phyloP scores from a whole-genome alignment of 2,113 vertebrate genomes.

The Xenopus laevis region DNA sequence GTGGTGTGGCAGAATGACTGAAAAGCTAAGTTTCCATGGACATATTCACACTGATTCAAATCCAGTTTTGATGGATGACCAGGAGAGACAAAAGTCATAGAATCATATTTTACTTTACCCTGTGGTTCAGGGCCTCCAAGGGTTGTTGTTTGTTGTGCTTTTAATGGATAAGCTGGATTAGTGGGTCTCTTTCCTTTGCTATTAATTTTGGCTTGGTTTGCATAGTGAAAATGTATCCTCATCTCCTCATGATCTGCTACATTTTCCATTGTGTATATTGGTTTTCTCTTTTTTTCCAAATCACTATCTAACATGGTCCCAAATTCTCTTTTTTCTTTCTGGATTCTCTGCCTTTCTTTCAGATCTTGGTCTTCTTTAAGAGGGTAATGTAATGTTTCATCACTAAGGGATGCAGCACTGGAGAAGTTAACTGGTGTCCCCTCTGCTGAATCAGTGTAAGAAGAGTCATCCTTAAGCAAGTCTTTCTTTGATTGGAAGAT shows the following conservation, averaged over 20 bases:
- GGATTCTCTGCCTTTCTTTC: constrained; percentile 57
- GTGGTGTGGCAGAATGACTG: constrained; percentile 75
- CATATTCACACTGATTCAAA: background rate
- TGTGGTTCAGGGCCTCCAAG: background rate
- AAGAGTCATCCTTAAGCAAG: constrained; percentile 75
- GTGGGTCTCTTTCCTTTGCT: background rate
- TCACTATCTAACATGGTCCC: constrained; percentile 50
- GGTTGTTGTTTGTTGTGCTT: constrained; percentile 45
- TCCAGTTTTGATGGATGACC: constrained; percentile 42
- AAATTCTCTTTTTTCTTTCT: constrained; percentile 46
- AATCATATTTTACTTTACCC: background rate
- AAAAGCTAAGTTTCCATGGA: constrained; percentile 55
- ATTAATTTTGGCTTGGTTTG: constrained; percentile 29
- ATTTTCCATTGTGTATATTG: background rate
- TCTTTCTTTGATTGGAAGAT: constrained; percentile 69
- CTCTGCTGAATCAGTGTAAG: constrained; percentile 82
- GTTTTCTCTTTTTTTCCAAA: constrained; percentile 35
- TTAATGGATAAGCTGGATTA: background rate
- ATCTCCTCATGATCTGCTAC: constrained; percentile 21
- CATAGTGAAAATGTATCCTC: constrained; percentile 47
- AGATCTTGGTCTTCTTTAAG: constrained; percentile 57
- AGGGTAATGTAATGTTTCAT: constrained; percentile 84
- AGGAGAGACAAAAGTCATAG: too few species aligned
- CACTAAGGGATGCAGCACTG: constrained; percentile 83
- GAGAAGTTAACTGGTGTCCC: constrained; percentile 89